Percentiles rank a stretch among this genome's conserved stretches.
phyloP scores from a whole-genome alignment of 2,797 vertebrate genomes.

The Channa striata region DNA sequence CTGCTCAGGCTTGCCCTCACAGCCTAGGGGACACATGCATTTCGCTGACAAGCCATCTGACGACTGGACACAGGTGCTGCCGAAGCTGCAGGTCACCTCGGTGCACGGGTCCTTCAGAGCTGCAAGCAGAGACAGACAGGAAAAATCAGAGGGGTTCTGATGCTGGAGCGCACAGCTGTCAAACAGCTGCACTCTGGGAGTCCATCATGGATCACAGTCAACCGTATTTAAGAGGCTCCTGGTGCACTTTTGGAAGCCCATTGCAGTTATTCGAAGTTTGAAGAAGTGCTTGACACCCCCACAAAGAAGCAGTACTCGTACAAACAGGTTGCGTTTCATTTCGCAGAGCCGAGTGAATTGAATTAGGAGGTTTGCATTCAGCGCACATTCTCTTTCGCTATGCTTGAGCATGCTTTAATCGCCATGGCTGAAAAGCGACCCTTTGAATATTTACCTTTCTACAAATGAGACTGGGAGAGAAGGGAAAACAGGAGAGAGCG shows the following conservation, averaged over 20 bases:
- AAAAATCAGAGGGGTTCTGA: slow-evolving; percentile 21
- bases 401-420: slow-evolving; percentile 65
- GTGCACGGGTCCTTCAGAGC: slow-evolving; percentile 93
- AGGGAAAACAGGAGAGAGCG: slow-evolving; percentile 7
- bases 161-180: slow-evolving; percentile 26
- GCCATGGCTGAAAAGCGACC: slow-evolving; percentile 55
- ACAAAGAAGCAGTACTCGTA: slow-evolving; percentile 58
- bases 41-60: slow-evolving; percentile 89
- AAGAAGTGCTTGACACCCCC: slow-evolving; percentile 70
- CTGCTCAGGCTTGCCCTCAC: slow-evolving; percentile 75
- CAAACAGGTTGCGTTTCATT: slow-evolving; percentile 76
- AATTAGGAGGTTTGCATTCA: slow-evolving; percentile 70
- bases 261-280: slow-evolving; percentile 56
- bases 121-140: slow-evolving; percentile 62
- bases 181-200: slow-evolving; percentile 28
- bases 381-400: slow-evolving; percentile 60
- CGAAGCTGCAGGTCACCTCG: slow-evolving; percentile 92
- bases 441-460: slow-evolving; percentile 77
- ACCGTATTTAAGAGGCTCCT: slow-evolving; percentile 54
- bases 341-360: slow-evolving; percentile 41
- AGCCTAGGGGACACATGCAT: slow-evolving; percentile 92
- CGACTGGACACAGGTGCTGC: slow-evolving; percentile 93
- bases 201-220: slow-evolving; percentile 54
- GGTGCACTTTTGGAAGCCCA: slow-evolving; percentile 44
- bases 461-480: slow-evolving; percentile 56